Percentiles rank a stretch among this genome's conserved stretches.
phyloP scores from a whole-genome alignment of 2,113 vertebrate genomes.

The Salminus brasiliensis region DNA sequence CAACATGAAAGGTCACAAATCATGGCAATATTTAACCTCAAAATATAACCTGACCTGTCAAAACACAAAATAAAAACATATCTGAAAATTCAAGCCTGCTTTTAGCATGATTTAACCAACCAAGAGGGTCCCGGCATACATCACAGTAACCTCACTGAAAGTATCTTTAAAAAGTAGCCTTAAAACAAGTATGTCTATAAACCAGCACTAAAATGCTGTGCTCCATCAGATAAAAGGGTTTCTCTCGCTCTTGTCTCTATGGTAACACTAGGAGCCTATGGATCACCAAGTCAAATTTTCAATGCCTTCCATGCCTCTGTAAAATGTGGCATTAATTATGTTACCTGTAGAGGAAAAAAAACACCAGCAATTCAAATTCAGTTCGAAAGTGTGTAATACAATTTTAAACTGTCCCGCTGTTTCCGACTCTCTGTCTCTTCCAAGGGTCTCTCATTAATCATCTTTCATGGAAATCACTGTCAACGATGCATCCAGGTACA shows the following conservation, averaged over 20 bases:
- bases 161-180: conserved; percentile 25
- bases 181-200: conserved; percentile 34
- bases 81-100: not conserved
- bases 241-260: conserved; percentile 37
- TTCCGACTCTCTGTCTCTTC: too few relatives aligned
- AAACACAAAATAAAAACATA: not conserved
- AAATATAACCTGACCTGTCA: not conserved
- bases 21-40: too few relatives aligned
- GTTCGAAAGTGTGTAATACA: too few relatives aligned
- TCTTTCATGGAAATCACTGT: too few relatives aligned
- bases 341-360: too few relatives aligned
- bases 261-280: conserved; percentile 42
- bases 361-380: too few relatives aligned
- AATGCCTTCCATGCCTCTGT: not conserved
- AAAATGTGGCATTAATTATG: not conserved
- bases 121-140: not conserved
- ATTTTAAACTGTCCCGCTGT: too few relatives aligned
- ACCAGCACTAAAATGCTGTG: conserved; percentile 29
- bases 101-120: not conserved
- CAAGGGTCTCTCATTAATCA: too few relatives aligned
- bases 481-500: too few relatives aligned
- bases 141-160: conserved; percentile 19
- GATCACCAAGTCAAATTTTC: conserved; percentile 21
- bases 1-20: not conserved
- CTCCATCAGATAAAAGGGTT: conserved; percentile 12